These are phyloP conservation scores for Tenebrio molitor DNA, from an alignment of 1,140 invertebrate species.

Conservation along the genomic window DNA sequence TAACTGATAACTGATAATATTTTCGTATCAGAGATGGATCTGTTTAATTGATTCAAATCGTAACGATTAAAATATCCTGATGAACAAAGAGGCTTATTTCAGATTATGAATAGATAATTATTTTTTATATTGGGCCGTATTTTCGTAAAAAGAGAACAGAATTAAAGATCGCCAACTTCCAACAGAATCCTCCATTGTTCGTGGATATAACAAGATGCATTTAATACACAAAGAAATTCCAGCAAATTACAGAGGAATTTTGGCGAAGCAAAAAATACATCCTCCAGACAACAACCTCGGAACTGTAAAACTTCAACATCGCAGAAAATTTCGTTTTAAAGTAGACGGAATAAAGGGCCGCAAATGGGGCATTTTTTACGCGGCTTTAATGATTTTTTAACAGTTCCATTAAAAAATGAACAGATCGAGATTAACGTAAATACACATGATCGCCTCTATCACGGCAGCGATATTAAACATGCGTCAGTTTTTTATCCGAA, in stretches of 20 bases:
- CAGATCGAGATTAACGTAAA: constrained; percentile 12
- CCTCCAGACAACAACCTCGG: neutral
- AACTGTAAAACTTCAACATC: neutral
- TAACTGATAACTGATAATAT: no score
- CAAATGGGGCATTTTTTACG: neutral
- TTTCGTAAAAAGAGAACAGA: no score
- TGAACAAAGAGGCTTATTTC: no score
- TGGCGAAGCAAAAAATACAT: neutral
- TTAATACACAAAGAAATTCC: neutral
- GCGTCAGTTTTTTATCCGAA: constrained; percentile 1
- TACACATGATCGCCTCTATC: constrained; percentile 16
- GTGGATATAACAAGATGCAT: neutral
- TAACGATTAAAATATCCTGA: no score
- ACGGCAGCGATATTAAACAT: constrained; percentile 23
- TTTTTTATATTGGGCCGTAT: no score
- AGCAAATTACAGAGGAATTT: neutral
- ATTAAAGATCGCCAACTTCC: no score
- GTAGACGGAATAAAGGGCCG: neutral
- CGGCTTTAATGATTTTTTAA: constrained; percentile 24
- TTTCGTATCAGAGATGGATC: no score
- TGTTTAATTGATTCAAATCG: no score
- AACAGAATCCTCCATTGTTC: neutral
- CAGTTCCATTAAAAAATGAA: constrained; percentile 16
- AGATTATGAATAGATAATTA: no score
- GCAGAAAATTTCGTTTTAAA: neutral